phyloP scores from a whole-genome alignment of 1,140 invertebrate genomes.

The Asobara japonica region DNA sequence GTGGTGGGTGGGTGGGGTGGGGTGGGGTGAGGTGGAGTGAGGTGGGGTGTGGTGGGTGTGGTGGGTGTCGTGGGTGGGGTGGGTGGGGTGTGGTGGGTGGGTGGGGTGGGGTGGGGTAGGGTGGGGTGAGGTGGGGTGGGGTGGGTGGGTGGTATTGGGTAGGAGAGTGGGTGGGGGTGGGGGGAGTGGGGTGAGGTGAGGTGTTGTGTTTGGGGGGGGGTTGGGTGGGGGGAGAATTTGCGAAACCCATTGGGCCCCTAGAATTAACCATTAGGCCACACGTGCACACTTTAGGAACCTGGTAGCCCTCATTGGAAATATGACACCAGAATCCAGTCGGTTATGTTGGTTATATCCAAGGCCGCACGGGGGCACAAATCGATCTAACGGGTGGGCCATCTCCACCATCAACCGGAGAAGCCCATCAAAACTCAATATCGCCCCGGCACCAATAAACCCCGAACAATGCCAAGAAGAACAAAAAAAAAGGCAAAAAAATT shows the following conservation, averaged over 20 bases:
- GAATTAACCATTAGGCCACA: not conserved
- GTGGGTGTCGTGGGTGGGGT: no score
- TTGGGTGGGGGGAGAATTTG: no score
- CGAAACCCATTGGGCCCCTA: not conserved
- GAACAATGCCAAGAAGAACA: not conserved
- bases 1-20: no score
- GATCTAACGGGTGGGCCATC: slow-evolving; percentile 12
- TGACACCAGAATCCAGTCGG: slow-evolving; percentile 10
- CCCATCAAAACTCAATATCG: not conserved
- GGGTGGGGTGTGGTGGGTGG: no score
- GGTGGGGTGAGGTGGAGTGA: no score
- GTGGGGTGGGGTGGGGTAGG: no score
- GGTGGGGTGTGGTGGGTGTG: no score
- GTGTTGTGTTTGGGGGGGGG: no score
- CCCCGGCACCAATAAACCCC: not conserved
- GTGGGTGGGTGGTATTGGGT: no score
- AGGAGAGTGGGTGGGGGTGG: no score
- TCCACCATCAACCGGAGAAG: not conserved
- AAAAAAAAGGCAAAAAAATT: not conserved
- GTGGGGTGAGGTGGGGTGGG: no score
- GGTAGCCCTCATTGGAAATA: slow-evolving; percentile 11
- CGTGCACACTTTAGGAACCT: not conserved
- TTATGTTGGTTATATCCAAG: slow-evolving; percentile 12
- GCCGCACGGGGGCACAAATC: slow-evolving; percentile 12
- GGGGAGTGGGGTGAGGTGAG: no score